phyloP scores from a whole-genome alignment of 37 sponge, comb jelly and placozoan species.

The Ianthella basta region DNA sequence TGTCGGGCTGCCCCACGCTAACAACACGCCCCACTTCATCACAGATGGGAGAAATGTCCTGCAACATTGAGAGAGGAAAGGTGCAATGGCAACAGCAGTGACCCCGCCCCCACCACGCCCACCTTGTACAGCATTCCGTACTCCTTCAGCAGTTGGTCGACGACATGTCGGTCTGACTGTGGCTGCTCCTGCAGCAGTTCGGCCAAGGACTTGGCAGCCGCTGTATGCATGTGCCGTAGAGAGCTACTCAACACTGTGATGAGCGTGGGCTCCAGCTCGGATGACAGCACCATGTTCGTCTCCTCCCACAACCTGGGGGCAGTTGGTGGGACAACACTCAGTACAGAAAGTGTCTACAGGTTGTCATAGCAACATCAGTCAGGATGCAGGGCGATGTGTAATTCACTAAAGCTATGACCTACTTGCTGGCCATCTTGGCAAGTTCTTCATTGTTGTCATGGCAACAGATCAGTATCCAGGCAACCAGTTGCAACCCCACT shows the following conservation, averaged over 20 bases:
- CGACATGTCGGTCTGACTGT: not conserved
- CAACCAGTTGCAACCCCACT: constrained; percentile 1
- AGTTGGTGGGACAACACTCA: not conserved
- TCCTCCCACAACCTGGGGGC: constrained; percentile 63
- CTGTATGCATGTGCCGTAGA: constrained; percentile 37
- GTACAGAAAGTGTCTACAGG: not conserved
- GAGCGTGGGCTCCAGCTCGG: constrained; percentile 28
- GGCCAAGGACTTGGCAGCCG: constrained; percentile 54
- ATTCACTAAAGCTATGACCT: not conserved
- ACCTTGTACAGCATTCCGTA: constrained; percentile 48
- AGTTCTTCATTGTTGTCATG: constrained; percentile 20
- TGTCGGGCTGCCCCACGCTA: constrained; percentile 35
- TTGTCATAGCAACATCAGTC: not conserved
- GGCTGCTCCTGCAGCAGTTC: constrained; percentile 47
- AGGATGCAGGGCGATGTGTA: too few species aligned
- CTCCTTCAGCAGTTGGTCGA: constrained; percentile 33
- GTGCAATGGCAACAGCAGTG: too few species aligned
- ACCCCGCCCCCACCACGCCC: not conserved
- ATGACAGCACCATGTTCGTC: constrained; percentile 6
- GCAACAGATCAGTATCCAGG: constrained; percentile 29
- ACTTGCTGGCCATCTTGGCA: constrained; percentile 21
- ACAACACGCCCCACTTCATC: constrained; percentile 35
- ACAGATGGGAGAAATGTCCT: not conserved
- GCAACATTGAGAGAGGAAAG: not conserved
- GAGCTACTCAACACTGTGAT: constrained; percentile 31